Evolutionary conservation across 1,140 invertebrate species (phyloP).

Genomic region (Schlechtendalia chinensis): DNA sequence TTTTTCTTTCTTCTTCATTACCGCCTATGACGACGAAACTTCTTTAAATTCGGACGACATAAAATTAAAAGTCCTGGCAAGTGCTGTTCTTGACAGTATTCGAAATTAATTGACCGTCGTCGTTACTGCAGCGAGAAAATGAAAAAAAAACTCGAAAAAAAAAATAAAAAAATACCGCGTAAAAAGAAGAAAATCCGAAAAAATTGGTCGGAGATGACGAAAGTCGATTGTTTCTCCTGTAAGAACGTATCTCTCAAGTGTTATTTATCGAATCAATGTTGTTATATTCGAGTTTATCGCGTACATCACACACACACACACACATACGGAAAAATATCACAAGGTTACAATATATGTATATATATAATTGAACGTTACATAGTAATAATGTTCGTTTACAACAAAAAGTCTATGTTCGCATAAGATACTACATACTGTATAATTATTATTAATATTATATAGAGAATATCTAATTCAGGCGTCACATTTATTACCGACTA

Average conservation of each 20-base stretch:
- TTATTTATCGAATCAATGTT: not conserved
- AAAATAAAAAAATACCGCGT: not conserved
- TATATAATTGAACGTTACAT: not conserved
- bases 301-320: not conserved
- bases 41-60: not conserved
- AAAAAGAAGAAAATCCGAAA: not conserved
- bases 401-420: not conserved
- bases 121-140: not conserved
- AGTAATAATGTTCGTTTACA: not conserved
- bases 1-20: not conserved
- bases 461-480: not conserved
- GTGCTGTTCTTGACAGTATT: slow-evolving; percentile 12
- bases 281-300: not conserved
- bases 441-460: not conserved
- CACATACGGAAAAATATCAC: not conserved
- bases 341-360: not conserved
- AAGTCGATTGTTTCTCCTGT: not conserved
- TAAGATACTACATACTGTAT: not conserved
- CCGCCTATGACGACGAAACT: not conserved
- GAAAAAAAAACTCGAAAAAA: not conserved
- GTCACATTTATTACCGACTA: not conserved
- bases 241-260: no score
- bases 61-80: slow-evolving; percentile 2
- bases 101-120: slow-evolving; percentile 14
- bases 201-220: not conserved